These are phyloP conservation scores for Galbula dea DNA, from an alignment of 2,113 vertebrate genomes.

Conservation along the genomic window DNA sequence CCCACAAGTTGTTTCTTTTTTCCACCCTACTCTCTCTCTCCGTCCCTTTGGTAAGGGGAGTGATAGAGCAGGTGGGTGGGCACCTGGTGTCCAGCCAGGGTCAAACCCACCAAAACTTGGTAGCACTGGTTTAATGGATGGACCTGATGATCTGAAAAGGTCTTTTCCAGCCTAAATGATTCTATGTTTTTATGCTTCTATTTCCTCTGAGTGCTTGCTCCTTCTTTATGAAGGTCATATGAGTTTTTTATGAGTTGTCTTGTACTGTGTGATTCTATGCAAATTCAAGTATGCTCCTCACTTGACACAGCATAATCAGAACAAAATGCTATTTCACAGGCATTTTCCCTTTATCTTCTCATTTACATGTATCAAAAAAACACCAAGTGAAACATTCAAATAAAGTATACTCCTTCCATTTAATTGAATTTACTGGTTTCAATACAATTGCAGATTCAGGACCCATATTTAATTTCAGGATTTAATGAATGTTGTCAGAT, in stretches of 20 bases:
- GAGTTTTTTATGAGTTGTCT: not conserved
- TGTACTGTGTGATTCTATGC: not conserved
- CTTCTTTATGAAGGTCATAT: too few species aligned
- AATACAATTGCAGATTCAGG: not conserved
- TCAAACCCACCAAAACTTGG: too few species aligned
- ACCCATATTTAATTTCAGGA: slow-evolving; percentile 21
- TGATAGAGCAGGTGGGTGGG: too few species aligned
- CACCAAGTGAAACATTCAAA: slow-evolving; percentile 12
- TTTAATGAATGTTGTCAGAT: slow-evolving; percentile 27
- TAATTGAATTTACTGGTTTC: slow-evolving; percentile 23
- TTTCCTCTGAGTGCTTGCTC: not conserved
- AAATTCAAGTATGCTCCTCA: not conserved
- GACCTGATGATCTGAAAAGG: too few species aligned
- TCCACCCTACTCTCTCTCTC: too few species aligned
- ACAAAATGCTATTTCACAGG: not conserved
- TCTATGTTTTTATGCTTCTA: too few species aligned
- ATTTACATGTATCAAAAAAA: not conserved
- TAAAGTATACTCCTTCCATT: not conserved
- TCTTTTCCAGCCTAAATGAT: too few species aligned
- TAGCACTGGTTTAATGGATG: too few species aligned
- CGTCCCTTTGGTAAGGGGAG: too few species aligned
- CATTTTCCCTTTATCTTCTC: not conserved
- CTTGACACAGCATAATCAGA: not conserved
- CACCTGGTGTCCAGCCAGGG: too few species aligned
- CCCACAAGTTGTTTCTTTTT: too few species aligned